phyloP scores from a whole-genome alignment of 2,888 invertebrate genomes.

The Dolichopus griseipennis region DNA sequence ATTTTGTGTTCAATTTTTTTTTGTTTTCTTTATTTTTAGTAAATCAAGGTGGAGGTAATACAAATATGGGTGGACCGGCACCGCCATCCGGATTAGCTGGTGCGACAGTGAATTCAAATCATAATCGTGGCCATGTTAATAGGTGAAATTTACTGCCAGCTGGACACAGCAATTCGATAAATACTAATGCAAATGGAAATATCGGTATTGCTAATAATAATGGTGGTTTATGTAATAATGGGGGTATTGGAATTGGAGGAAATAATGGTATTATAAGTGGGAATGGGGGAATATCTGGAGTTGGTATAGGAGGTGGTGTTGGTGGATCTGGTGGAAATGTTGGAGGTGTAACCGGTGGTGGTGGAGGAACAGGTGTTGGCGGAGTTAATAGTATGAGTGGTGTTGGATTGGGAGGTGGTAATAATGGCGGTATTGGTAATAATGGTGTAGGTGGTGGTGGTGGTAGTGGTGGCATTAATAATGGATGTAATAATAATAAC shows the following conservation, averaged over 20 bases:
- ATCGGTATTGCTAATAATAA: conserved; percentile 6
- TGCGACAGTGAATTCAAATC: conserved; percentile 32
- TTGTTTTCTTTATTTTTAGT: conserved; percentile 16
- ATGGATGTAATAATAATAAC: not conserved
- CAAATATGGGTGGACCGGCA: conserved; percentile 26
- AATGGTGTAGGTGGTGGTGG: not conserved
- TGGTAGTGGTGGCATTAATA: not conserved
- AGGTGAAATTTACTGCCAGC: conserved; percentile 41
- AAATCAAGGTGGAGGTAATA: conserved; percentile 27
- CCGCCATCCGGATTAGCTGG: conserved; percentile 30
- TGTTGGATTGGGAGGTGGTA: not conserved
- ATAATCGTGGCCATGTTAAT: conserved; percentile 42
- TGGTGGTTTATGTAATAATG: conserved; percentile 21
- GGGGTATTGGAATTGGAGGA: conserved; percentile 22
- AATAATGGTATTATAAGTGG: conserved; percentile 5
- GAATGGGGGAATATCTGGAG: conserved; percentile 12
- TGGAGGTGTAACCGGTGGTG: not conserved
- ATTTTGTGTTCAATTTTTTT: not conserved
- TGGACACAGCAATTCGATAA: conserved; percentile 24
- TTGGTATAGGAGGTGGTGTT: not conserved
- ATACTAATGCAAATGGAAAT: conserved; percentile 2
- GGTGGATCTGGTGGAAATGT: not conserved
- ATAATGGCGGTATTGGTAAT: not conserved
- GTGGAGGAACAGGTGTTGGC: not conserved
- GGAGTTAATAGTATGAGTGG: too few species aligned